phyloP scores from a whole-genome alignment of 2,888 invertebrate species.

The Parascotia fuliginaria region DNA sequence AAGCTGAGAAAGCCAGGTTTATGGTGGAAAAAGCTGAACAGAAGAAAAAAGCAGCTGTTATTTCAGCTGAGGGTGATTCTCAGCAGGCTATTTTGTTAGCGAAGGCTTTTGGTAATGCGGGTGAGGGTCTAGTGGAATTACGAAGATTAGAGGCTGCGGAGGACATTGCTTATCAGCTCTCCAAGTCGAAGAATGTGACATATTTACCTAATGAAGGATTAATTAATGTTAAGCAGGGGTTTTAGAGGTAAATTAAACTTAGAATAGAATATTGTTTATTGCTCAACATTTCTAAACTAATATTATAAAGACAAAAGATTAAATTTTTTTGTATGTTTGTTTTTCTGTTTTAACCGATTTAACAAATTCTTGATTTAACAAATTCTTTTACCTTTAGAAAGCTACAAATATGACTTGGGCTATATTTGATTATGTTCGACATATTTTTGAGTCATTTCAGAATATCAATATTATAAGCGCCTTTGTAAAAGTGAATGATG shows the following conservation, averaged over 20 bases:
- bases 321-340: too few relatives aligned
- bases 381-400: too few relatives aligned
- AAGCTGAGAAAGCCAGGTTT: conserved; percentile 97
- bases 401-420: too few relatives aligned
- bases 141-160: conserved; percentile 98
- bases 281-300: too few relatives aligned
- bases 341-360: too few relatives aligned
- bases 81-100: conserved; percentile 94
- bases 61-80: conserved; percentile 97
- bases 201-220: conserved; percentile 94
- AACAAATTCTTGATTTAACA: too few relatives aligned
- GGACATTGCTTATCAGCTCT: conserved; percentile 96
- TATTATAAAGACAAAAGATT: too few relatives aligned
- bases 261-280: too few relatives aligned
- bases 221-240: conserved; percentile 72
- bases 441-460: too few relatives aligned
- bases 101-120: conserved; percentile 94
- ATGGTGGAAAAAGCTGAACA: conserved; percentile 98
- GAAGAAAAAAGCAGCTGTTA: conserved; percentile 92
- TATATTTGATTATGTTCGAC: too few relatives aligned
- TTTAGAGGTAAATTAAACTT: conserved; percentile 22
- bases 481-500: too few relatives aligned
- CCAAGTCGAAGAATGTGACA: conserved; percentile 94
- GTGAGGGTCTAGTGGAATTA: conserved; percentile 96
- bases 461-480: too few relatives aligned